phyloP scores from a whole-genome alignment of 2,797 vertebrate genomes.

The Antennarius maculatus region DNA sequence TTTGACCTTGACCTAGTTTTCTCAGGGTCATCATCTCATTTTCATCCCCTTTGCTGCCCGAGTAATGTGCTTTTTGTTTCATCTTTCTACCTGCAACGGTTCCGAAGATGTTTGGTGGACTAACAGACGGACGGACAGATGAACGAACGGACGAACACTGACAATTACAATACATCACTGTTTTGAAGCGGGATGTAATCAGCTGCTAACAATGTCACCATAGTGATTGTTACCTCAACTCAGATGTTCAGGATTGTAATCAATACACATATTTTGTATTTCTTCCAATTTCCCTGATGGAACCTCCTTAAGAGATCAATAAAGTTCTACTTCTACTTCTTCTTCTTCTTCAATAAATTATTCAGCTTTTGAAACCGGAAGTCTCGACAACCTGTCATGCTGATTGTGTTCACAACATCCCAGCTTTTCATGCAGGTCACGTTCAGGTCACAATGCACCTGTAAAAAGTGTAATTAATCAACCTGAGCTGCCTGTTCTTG shows the following conservation, averaged over 20 bases:
- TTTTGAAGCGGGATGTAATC: neutral
- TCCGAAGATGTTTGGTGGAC: too few relatives aligned
- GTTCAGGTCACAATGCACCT: neutral
- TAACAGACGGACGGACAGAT: too few relatives aligned
- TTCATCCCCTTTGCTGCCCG: too few relatives aligned
- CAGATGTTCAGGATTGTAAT: slow-evolving; percentile 37
- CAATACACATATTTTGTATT: neutral
- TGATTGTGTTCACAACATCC: neutral
- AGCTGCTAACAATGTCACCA: neutral
- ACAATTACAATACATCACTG: too few relatives aligned
- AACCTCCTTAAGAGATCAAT: too few relatives aligned
- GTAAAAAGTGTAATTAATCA: neutral
- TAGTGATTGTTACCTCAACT: slow-evolving; percentile 14
- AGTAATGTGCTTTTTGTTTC: too few relatives aligned
- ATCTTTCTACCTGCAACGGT: too few relatives aligned
- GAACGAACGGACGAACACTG: too few relatives aligned
- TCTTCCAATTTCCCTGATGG: neutral
- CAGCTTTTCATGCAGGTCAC: slow-evolving; percentile 3
- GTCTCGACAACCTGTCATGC: neutral
- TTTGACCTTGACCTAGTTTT: too few relatives aligned
- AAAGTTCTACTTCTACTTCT: too few relatives aligned
- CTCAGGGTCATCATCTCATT: too few relatives aligned
- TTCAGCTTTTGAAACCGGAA: slow-evolving; percentile 27
- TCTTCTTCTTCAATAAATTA: slow-evolving; percentile 17
- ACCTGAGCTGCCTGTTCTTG: neutral